phyloP scores from a whole-genome alignment of 2,797 vertebrate genomes.

The Xenops minutus region DNA sequence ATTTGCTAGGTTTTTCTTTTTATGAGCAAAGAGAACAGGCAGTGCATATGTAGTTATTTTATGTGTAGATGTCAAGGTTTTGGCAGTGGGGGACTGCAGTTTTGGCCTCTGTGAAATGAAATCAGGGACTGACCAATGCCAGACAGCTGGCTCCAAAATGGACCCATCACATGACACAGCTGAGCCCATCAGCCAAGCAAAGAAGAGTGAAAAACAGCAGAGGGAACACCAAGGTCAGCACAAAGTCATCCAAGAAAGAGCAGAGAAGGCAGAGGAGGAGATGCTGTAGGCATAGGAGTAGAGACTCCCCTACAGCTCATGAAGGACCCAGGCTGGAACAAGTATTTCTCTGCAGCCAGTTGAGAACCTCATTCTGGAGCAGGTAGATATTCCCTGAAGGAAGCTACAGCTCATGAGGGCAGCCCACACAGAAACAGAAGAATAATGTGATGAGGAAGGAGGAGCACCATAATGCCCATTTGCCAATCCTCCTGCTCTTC shows the following conservation, averaged over 20 bases:
- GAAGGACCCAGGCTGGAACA: background rate
- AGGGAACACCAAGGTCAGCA: background rate
- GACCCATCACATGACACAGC: too few relatives aligned
- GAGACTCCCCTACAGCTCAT: background rate
- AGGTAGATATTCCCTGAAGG: background rate
- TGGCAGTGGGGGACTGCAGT: rapidly evolving
- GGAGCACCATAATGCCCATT: rapidly evolving
- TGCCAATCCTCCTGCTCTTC: rapidly evolving
- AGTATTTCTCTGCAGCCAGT: background rate
- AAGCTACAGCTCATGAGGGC: background rate
- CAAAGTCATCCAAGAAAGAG: background rate
- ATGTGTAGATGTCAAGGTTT: background rate
- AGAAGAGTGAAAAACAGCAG: background rate
- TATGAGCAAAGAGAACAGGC: background rate
- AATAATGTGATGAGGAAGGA: background rate
- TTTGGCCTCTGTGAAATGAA: background rate
- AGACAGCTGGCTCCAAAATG: background rate
- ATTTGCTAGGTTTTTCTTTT: background rate
- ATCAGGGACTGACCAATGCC: background rate
- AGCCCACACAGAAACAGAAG: rapidly evolving
- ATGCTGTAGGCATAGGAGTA: background rate
- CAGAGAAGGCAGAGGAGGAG: background rate
- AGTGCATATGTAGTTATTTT: background rate
- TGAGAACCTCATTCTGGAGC: background rate
- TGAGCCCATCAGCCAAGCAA: background rate